These are phyloP conservation scores for Lophius americanus DNA, from an alignment of 2,797 vertebrate species.

Conservation along the genomic window DNA sequence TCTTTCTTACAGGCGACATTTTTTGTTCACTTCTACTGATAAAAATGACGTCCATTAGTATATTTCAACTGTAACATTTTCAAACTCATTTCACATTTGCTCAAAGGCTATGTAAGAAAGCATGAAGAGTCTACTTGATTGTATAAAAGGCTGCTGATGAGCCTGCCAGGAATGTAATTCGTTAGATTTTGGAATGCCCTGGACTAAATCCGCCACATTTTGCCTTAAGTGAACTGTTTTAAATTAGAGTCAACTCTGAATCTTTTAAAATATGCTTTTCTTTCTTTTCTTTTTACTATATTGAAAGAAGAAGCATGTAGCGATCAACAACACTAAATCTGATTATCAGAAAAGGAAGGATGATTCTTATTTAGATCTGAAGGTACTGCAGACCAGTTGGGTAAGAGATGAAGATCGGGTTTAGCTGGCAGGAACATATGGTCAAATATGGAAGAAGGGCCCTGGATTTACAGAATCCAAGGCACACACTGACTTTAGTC, in stretches of 20 bases:
- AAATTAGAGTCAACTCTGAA: too few species aligned
- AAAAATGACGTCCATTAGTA: not conserved
- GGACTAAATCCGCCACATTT: too few species aligned
- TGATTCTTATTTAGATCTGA: not conserved
- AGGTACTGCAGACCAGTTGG: conserved; percentile 3
- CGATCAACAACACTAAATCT: not conserved
- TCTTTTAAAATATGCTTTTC: too few species aligned
- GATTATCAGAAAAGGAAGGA: not conserved
- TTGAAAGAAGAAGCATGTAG: conserved; percentile 9
- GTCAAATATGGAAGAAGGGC: conserved; percentile 8
- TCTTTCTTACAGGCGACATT: conserved; percentile 1
- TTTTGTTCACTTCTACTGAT: not conserved
- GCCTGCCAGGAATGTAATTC: too few species aligned
- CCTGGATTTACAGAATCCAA: conserved; percentile 26
- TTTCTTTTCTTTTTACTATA: not conserved
- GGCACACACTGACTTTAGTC: conserved; percentile 19
- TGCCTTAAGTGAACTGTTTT: too few species aligned
- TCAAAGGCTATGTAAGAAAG: conserved; percentile 1
- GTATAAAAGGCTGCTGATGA: too few species aligned
- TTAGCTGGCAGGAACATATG: conserved; percentile 5
- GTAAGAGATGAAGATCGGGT: not conserved
- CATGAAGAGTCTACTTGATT: too few species aligned
- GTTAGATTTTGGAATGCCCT: too few species aligned
- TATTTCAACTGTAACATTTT: not conserved
- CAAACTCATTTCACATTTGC: not conserved